Percentiles rank a stretch among this genome's conserved stretches.
Conservation (phyloP, 2,113 vertebrate genomes). For the Hemiscyllium ocellatum region DNA sequence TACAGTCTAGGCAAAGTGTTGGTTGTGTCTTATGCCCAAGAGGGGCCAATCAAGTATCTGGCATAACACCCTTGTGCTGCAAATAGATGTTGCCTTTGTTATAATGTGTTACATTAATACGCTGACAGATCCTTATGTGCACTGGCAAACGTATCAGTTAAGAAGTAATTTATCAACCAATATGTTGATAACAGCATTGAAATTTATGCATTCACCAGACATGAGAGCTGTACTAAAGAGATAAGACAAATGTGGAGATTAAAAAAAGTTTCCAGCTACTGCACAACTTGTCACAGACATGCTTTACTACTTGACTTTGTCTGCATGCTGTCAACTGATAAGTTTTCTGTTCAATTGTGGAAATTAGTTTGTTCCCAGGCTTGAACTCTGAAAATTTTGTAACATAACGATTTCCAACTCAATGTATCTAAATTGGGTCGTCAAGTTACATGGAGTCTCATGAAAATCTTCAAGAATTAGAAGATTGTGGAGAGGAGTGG, state of each 20-base stretch:
- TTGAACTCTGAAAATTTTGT: neutral
- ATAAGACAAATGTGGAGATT: slow-evolving; percentile 24
- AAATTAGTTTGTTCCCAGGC: neutral
- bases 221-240: slow-evolving; percentile 12
- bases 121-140: slow-evolving; percentile 21
- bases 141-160: slow-evolving; percentile 24
- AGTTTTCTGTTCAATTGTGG: neutral
- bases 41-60: neutral
- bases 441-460: neutral
- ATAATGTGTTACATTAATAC: slow-evolving; percentile 13
- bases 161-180: slow-evolving; percentile 20
- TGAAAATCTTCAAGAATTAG: neutral
- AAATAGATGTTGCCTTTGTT: neutral
- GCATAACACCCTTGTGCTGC: neutral
- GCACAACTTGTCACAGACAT: neutral
- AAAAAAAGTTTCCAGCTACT: neutral
- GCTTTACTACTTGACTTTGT: neutral
- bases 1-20: neutral
- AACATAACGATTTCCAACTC: neutral
- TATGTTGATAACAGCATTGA: slow-evolving; percentile 28
- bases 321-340: neutral
- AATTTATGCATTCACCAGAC: slow-evolving; percentile 19
- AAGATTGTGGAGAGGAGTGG: neutral
- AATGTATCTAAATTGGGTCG: neutral
- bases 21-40: neutral